A percentile compares a stretch with the other conserved stretches of the same genome.
Evolutionary conservation across 2,797 vertebrate genomes (phyloP).

Genomic region (Epinephelus malabaricus): DNA sequence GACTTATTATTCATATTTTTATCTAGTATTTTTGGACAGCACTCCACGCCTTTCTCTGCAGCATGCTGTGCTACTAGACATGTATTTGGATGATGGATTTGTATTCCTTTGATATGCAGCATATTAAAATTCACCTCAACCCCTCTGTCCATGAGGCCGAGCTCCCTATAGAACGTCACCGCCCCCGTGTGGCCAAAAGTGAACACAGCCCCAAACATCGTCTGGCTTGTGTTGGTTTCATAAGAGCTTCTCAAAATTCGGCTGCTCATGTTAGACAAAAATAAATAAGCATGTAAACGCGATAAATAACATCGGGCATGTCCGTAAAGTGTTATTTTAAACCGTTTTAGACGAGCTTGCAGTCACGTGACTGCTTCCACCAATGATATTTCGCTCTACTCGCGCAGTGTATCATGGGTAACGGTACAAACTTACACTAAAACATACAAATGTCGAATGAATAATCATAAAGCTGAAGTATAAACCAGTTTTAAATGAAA

Average conservation of each 20-base stretch:
- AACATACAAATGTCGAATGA: background rate
- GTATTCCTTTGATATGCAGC: no score
- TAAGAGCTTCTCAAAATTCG: background rate
- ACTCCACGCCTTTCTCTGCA: background rate
- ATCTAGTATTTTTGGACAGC: background rate
- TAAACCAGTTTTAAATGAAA: fast-evolving
- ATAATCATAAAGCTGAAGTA: fast-evolving
- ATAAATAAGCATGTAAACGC: fast-evolving
- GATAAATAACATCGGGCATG: fast-evolving
- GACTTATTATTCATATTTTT: background rate
- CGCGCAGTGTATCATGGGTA: conserved; percentile 70
- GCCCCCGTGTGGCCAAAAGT: conserved; percentile 61
- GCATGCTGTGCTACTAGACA: background rate
- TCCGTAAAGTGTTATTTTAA: background rate
- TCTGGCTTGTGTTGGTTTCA: background rate
- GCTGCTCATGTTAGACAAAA: background rate
- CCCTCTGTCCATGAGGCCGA: background rate
- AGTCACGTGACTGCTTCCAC: conserved; percentile 25
- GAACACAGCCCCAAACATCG: background rate
- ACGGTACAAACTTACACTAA: fast-evolving
- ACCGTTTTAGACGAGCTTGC: fast-evolving
- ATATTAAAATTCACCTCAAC: background rate
- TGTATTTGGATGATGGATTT: background rate
- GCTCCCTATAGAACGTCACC: background rate
- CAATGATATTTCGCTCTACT: background rate